Evolutionary conservation across 2,888 invertebrate species (phyloP).

Genomic region (Eupithecia pulchellata): DNA sequence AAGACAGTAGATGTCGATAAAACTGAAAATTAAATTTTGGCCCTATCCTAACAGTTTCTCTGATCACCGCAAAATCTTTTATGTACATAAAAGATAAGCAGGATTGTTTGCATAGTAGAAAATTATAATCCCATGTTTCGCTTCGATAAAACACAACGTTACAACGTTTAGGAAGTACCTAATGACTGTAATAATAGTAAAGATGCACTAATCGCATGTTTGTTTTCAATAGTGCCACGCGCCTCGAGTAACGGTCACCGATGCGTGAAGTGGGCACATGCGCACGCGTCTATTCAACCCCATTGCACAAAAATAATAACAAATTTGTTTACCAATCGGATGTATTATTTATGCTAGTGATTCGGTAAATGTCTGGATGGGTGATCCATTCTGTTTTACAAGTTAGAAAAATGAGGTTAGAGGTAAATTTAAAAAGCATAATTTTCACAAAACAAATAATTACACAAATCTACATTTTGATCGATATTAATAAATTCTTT

Average conservation of each 20-base stretch:
- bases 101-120: neutral
- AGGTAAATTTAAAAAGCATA: neutral
- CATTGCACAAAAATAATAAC: slow-evolving; percentile 29
- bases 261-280: slow-evolving; percentile 39
- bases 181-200: slow-evolving; percentile 27
- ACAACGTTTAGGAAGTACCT: slow-evolving; percentile 13
- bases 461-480: too few species aligned
- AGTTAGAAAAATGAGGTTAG: neutral
- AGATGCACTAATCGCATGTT: slow-evolving; percentile 36
- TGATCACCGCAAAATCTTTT: neutral
- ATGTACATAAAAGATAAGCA: neutral
- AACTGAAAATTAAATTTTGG: too few species aligned
- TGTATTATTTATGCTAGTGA: slow-evolving; percentile 7
- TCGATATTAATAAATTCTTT: too few species aligned
- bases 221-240: slow-evolving; percentile 32
- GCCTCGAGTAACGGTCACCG: slow-evolving; percentile 41
- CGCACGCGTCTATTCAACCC: slow-evolving; percentile 28
- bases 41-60: neutral
- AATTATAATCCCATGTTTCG: neutral
- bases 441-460: too few species aligned
- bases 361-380: neutral
- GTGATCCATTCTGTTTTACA: neutral
- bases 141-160: too few species aligned
- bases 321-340: slow-evolving; percentile 29
- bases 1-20: neutral